Conservation (phyloP, 2,888 invertebrate species). For the Hydraecia micacea region DNA sequence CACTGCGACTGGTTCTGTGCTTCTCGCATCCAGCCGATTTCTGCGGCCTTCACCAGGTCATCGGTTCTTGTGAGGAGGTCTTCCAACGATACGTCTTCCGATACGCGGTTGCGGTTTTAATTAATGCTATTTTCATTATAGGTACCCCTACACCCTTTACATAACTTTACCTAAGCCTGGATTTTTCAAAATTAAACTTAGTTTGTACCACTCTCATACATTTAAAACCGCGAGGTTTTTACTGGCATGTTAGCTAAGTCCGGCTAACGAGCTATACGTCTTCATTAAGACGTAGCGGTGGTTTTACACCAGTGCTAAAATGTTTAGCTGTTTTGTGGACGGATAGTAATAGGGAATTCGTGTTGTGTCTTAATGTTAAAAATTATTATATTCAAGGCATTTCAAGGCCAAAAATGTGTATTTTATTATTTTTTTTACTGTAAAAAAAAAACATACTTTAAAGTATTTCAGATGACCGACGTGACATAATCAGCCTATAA, state of each 20-base stretch:
- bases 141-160: background rate
- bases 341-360: background rate
- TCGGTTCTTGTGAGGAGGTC: background rate
- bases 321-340: conserved; percentile 60
- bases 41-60: background rate
- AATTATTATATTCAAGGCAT: background rate
- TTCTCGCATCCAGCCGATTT: background rate
- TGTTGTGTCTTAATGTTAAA: background rate
- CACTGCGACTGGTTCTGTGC: background rate
- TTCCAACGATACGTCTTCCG: background rate
- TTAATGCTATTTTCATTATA: background rate
- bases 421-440: background rate
- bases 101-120: background rate
- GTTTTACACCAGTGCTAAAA: conserved; percentile 65
- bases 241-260: conserved; percentile 23
- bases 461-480: background rate
- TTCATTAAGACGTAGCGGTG: conserved; percentile 63
- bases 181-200: conserved; percentile 9
- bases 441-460: background rate
- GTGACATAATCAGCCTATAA: too few relatives aligned
- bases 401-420: background rate
- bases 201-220: conserved; percentile 7
- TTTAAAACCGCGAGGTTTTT: conserved; percentile 37
- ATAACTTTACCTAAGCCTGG: background rate
- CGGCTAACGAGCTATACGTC: conserved; percentile 65